Conservation (phyloP, 2,113 vertebrate genomes). For the Scomber colias region DNA sequence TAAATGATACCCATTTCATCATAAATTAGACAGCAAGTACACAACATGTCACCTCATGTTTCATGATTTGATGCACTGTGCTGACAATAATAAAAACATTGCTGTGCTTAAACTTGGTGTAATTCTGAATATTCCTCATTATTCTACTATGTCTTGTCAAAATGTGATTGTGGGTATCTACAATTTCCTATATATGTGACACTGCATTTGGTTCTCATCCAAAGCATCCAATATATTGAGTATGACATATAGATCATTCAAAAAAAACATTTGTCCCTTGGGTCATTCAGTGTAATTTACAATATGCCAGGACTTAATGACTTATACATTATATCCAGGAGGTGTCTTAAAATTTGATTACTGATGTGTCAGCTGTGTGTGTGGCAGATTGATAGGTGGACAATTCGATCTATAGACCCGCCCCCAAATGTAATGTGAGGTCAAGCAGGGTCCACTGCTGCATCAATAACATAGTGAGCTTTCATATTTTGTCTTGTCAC, state of each 20-base stretch:
- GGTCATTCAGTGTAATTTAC: conserved; percentile 31
- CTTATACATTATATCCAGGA: conserved; percentile 20
- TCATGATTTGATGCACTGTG: too few relatives aligned
- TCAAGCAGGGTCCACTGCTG: background rate
- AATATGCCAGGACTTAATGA: conserved; percentile 22
- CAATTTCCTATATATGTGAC: too few relatives aligned
- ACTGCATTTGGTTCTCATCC: too few relatives aligned
- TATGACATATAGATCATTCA: background rate
- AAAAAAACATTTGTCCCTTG: background rate
- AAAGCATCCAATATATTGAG: background rate
- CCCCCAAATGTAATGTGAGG: background rate
- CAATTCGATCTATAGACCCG: background rate
- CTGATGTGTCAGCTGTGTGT: conserved; percentile 12
- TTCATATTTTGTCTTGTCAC: background rate
- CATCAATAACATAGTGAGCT: background rate
- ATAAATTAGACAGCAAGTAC: too few relatives aligned
- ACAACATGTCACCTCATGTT: background rate
- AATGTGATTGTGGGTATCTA: too few relatives aligned
- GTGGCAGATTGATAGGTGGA: conserved; percentile 18
- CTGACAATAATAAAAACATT: too few relatives aligned
- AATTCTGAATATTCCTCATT: too few relatives aligned
- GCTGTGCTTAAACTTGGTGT: too few relatives aligned
- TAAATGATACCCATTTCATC: too few relatives aligned
- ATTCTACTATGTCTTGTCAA: too few relatives aligned
- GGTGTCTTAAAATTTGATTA: conserved; percentile 37